Percentiles rank a stretch among this genome's conserved stretches.
phyloP scores from a whole-genome alignment of 2,113 vertebrate species.

The Brienomyrus brachyistius region DNA sequence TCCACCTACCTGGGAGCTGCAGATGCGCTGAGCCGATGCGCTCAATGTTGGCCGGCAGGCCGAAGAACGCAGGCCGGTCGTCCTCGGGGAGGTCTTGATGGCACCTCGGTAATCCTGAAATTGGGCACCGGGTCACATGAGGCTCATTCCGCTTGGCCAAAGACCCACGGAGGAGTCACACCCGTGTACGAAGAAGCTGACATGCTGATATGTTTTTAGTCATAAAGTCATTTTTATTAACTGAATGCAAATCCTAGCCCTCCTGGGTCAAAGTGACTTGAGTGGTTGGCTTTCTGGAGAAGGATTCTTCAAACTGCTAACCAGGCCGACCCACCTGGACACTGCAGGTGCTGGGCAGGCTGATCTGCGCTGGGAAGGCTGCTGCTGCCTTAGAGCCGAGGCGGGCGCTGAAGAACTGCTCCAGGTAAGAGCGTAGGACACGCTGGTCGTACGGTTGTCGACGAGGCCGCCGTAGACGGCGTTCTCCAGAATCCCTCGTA shows the following conservation, averaged over 20 bases:
- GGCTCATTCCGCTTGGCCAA: neutral
- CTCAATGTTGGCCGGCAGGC: conserved; percentile 89
- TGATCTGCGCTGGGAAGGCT: conserved; percentile 67
- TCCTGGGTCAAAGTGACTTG: neutral
- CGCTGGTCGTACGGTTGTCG: conserved; percentile 86
- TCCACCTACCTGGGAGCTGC: conserved; percentile 77
- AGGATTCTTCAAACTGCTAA: neutral
- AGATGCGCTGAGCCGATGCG: conserved; percentile 85
- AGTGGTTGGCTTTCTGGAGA: neutral
- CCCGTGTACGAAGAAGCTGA: neutral
- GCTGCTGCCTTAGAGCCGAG: conserved; percentile 53
- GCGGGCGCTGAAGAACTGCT: conserved; percentile 80
- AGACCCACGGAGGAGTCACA: neutral
- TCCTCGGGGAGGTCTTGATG: conserved; percentile 89
- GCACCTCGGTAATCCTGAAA: conserved; percentile 79
- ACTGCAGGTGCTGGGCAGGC: conserved; percentile 81
- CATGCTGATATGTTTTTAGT: neutral
- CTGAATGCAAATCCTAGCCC: neutral
- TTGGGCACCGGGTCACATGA: neutral
- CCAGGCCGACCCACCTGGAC: conserved; percentile 67
- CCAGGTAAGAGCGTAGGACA: conserved; percentile 86
- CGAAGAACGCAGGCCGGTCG: conserved; percentile 88
- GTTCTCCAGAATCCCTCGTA: conserved; percentile 86
- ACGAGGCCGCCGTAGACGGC: conserved; percentile 93
- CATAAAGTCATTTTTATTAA: neutral